Evolutionary conservation across 2,888 invertebrate genomes (phyloP).

Genomic region (Sinhomidia bicolor): DNA sequence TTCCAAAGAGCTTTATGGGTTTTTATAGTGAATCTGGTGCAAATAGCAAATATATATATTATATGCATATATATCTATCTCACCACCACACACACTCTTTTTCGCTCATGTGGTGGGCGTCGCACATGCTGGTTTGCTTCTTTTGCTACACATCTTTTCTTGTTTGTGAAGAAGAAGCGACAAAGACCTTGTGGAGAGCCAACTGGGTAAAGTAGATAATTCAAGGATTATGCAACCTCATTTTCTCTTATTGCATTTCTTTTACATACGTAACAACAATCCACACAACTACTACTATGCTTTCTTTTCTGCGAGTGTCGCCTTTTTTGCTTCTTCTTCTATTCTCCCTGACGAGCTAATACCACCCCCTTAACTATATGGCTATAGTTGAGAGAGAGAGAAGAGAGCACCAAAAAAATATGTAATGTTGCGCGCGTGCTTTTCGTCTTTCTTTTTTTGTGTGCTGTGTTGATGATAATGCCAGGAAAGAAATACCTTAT

Average conservation of each 20-base stretch:
- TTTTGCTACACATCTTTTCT: neutral
- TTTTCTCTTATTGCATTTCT: constrained; percentile 66
- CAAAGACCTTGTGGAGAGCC: constrained; percentile 68
- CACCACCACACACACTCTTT: neutral
- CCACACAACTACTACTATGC: neutral
- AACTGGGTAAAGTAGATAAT: constrained; percentile 71
- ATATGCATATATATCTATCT: too few relatives aligned
- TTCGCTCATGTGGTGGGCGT: constrained; percentile 14
- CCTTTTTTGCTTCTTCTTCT: too few relatives aligned
- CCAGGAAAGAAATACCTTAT: constrained; percentile 39
- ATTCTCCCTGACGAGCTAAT: constrained; percentile 36
- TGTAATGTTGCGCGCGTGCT: constrained; percentile 29
- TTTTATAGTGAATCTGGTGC: constrained; percentile 2
- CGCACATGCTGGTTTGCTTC: neutral
- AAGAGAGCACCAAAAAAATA: neutral
- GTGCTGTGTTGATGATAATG: too few relatives aligned
- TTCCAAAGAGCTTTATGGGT: neutral
- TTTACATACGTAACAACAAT: constrained; percentile 25
- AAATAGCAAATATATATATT: too few relatives aligned
- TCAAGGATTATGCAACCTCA: constrained; percentile 71
- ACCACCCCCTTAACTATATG: neutral
- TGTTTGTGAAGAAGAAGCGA: constrained; percentile 15
- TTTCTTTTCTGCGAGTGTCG: constrained; percentile 20
- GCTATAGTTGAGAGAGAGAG: neutral
- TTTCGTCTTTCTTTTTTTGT: neutral